Conservation (phyloP, 2,113 vertebrate genomes). For the Montifringilla adamsi region DNA sequence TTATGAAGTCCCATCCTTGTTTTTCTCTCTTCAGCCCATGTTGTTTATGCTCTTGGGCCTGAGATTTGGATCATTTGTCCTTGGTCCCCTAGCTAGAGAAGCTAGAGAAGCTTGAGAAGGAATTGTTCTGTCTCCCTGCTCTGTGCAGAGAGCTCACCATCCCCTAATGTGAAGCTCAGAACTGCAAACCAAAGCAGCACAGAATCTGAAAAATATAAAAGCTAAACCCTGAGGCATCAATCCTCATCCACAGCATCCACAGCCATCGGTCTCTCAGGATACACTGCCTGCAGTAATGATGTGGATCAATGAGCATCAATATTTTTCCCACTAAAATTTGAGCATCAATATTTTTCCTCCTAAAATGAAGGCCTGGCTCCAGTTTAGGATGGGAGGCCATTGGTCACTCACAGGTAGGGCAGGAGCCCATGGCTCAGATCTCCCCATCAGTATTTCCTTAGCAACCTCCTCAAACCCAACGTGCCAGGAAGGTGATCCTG, state of each 20-base stretch:
- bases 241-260: accelerated
- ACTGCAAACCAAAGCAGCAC: background rate
- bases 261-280: too few relatives aligned
- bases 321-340: background rate
- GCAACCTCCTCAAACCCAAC: background rate
- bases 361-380: background rate
- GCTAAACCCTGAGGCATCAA: background rate
- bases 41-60: background rate
- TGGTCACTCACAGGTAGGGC: accelerated
- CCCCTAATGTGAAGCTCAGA: background rate
- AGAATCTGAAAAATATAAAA: background rate
- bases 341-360: background rate
- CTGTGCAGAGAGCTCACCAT: background rate
- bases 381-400: accelerated
- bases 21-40: background rate
- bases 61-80: background rate
- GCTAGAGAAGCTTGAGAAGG: background rate
- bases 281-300: accelerated
- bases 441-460: background rate
- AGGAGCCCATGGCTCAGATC: accelerated
- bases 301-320: accelerated
- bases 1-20: too few relatives aligned
- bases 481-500: accelerated
- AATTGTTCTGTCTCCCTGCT: background rate
- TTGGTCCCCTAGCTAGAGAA: background rate